These are phyloP conservation scores for Clivina fossor DNA, from an alignment of 2,888 invertebrate genomes.

Conservation along the genomic window DNA sequence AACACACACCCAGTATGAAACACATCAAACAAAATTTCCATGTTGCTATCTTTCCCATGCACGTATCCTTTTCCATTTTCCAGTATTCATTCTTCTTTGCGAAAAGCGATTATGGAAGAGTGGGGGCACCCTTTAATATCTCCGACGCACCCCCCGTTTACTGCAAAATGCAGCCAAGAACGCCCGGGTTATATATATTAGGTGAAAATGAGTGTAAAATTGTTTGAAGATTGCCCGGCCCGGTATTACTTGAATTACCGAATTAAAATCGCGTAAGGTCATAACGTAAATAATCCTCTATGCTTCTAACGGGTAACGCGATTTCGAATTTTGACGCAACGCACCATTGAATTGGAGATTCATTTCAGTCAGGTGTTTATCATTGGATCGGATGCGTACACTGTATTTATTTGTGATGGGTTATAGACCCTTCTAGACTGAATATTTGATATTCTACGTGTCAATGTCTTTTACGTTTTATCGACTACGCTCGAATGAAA, in stretches of 20 bases:
- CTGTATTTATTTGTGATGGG: too few species aligned
- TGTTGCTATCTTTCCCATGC: conserved; percentile 3
- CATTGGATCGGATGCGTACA: background rate
- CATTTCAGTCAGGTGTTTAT: conserved; percentile 20
- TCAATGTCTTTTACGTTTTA: background rate
- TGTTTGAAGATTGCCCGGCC: conserved; percentile 45
- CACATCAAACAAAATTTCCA: conserved; percentile 10
- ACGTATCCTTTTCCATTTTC: background rate
- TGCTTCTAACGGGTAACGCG: conserved; percentile 20
- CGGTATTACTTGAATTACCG: conserved; percentile 16
- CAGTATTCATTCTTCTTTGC: background rate
- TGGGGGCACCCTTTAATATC: background rate
- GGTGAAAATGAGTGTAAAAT: conserved; percentile 50
- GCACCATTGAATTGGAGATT: conserved; percentile 19
- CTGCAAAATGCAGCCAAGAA: background rate
- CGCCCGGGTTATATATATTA: conserved; percentile 38
- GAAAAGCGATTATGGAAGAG: background rate
- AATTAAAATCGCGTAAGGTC: conserved; percentile 25
- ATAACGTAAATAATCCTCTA: conserved; percentile 23
- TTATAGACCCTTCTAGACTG: too few species aligned
- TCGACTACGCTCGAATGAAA: background rate
- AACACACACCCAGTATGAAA: conserved; percentile 4
- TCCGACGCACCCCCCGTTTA: background rate
- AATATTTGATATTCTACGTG: conserved; percentile 8
- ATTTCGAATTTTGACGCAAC: conserved; percentile 2